Evolutionary conservation across 1,140 invertebrate species (phyloP).

Genomic region (Orius laevigatus): DNA sequence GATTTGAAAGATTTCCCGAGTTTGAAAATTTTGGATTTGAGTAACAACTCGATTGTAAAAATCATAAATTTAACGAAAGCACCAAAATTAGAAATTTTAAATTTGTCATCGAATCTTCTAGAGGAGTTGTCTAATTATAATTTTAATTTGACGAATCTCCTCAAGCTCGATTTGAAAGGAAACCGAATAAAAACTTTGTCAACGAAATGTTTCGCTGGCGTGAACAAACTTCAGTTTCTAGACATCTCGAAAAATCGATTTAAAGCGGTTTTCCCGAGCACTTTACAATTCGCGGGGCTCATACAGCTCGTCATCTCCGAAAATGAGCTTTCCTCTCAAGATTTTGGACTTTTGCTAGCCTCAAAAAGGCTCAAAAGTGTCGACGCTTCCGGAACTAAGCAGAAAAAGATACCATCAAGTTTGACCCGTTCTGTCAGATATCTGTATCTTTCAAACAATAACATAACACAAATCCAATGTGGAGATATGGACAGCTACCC

Average conservation of each 20-base stretch:
- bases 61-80: not conserved
- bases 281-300: constrained; percentile 34
- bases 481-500: constrained; percentile 85
- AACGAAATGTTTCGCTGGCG: constrained; percentile 34
- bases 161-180: constrained; percentile 41
- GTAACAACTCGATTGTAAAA: constrained; percentile 7
- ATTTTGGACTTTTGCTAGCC: constrained; percentile 22
- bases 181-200: constrained; percentile 44
- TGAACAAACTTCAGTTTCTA: constrained; percentile 42
- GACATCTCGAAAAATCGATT: constrained; percentile 29
- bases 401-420: constrained; percentile 62
- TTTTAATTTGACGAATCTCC: constrained; percentile 31
- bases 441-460: constrained; percentile 60
- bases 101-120: constrained; percentile 34
- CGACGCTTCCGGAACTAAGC: constrained; percentile 62
- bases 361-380: constrained; percentile 50
- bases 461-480: constrained; percentile 49
- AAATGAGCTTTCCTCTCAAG: constrained; percentile 19
- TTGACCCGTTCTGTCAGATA: constrained; percentile 69
- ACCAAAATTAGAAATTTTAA: constrained; percentile 18
- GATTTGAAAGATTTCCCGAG: constrained; percentile 2
- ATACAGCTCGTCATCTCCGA: constrained; percentile 43
- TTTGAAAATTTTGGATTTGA: constrained; percentile 10
- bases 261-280: constrained; percentile 29
- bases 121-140: constrained; percentile 28